phyloP scores from a whole-genome alignment of 2,888 invertebrate genomes.

The Fragum whitleyi region DNA sequence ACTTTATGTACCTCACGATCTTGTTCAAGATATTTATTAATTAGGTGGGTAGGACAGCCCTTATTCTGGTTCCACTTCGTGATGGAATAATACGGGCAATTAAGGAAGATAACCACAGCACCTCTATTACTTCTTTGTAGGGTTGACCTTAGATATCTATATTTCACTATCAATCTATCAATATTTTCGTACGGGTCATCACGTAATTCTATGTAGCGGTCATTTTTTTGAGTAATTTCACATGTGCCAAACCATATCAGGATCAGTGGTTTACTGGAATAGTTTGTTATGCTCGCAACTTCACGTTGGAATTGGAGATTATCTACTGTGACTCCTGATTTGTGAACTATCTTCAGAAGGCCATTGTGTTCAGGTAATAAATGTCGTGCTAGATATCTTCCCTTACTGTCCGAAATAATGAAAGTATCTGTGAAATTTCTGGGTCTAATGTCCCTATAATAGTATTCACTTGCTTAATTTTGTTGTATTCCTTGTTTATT shows the following conservation, averaged over 20 bases:
- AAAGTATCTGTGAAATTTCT: too few relatives aligned
- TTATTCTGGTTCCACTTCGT: too few relatives aligned
- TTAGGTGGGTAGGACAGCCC: too few relatives aligned
- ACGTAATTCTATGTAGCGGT: neutral
- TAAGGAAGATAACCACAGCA: too few relatives aligned
- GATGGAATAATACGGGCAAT: too few relatives aligned
- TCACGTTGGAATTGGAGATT: neutral
- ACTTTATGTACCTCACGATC: neutral
- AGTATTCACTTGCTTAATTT: too few relatives aligned
- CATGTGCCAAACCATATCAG: neutral
- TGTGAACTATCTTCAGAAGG: too few relatives aligned
- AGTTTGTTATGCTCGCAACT: neutral
- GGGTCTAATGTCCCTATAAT: too few relatives aligned
- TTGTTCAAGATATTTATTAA: neutral
- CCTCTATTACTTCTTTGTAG: neutral
- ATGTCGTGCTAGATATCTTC: too few relatives aligned
- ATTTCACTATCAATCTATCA: neutral
- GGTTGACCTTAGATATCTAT: neutral
- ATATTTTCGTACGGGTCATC: neutral
- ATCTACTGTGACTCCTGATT: neutral
- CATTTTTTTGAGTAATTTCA: neutral
- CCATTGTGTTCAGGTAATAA: too few relatives aligned
- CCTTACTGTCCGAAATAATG: too few relatives aligned
- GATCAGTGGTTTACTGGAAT: neutral
- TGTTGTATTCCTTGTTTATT: too few relatives aligned